phyloP scores from a whole-genome alignment of 2,888 invertebrate species.

The Epinotia demarniana region DNA sequence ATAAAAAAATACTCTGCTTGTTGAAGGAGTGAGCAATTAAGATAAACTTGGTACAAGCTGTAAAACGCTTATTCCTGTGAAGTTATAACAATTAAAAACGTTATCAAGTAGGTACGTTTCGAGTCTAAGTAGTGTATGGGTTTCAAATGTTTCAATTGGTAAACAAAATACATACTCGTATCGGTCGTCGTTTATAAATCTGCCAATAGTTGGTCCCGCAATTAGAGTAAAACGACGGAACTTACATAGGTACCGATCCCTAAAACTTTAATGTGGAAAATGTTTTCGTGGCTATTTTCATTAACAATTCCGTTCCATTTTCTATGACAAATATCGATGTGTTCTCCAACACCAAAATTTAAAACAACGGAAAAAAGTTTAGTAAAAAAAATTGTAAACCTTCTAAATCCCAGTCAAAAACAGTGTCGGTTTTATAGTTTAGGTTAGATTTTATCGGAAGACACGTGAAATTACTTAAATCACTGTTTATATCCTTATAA shows the following conservation, averaged over 20 bases:
- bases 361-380: background rate
- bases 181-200: slow-evolving; percentile 1
- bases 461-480: background rate
- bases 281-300: slow-evolving; percentile 2
- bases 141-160: slow-evolving; percentile 6
- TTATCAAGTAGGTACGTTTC: slow-evolving; percentile 11
- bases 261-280: slow-evolving; percentile 6
- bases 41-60: slow-evolving; percentile 35
- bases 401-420: background rate
- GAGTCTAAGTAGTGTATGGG: background rate
- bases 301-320: background rate
- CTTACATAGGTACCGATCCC: slow-evolving; percentile 22
- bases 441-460: too few species aligned
- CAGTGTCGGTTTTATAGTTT: background rate
- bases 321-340: background rate
- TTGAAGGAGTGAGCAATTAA: slow-evolving; percentile 38
- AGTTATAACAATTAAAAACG: slow-evolving; percentile 22
- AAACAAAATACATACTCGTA: slow-evolving; percentile 20
- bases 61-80: slow-evolving; percentile 23
- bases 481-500: too few species aligned
- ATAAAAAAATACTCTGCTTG: slow-evolving; percentile 26
- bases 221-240: slow-evolving; percentile 27
- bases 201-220: background rate
- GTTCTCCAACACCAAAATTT: background rate
- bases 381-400: background rate